A percentile compares a stretch with the other conserved stretches of the same genome.
Evolutionary conservation across 2,888 invertebrate species (phyloP).

Genomic region (Altica lythri): DNA sequence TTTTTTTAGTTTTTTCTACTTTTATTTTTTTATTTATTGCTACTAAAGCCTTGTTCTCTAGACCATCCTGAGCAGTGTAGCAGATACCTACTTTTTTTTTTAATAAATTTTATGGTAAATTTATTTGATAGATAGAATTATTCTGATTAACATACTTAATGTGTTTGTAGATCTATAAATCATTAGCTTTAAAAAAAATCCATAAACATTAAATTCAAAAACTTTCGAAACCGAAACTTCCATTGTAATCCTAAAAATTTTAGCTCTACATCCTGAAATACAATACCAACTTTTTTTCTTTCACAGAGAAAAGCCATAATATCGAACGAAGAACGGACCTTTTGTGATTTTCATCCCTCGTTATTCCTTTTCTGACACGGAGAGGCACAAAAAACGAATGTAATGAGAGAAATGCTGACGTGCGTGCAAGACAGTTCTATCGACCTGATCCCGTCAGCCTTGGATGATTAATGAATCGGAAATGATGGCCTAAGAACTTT

Average conservation of each 20-base stretch:
- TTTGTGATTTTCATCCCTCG: conserved; percentile 29
- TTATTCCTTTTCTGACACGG: conserved; percentile 27
- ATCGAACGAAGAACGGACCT: conserved; percentile 23
- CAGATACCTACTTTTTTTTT: too few species aligned
- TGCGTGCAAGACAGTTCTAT: conserved; percentile 34
- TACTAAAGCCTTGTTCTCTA: too few species aligned
- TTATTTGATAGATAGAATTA: too few species aligned
- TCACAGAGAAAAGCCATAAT: conserved; percentile 22
- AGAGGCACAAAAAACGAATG: conserved; percentile 25
- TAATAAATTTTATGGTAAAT: too few species aligned
- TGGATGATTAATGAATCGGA: conserved; percentile 34
- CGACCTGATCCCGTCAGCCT: conserved; percentile 20
- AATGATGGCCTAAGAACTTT: conserved; percentile 32
- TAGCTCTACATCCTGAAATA: conserved; percentile 8
- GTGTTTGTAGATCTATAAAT: too few species aligned
- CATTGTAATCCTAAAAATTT: conserved; percentile 10
- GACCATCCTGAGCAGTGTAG: too few species aligned
- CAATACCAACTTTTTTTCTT: conserved; percentile 19
- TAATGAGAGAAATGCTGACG: conserved; percentile 45
- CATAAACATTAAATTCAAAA: too few species aligned
- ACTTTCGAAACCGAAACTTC: conserved; percentile 9
- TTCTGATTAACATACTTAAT: too few species aligned
- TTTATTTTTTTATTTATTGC: too few species aligned
- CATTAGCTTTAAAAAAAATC: too few species aligned
- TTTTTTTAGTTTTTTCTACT: too few species aligned